Base-by-base conservation (phyloP, 2,888 invertebrate genomes). In the Lasioglossum morio region DNA sequence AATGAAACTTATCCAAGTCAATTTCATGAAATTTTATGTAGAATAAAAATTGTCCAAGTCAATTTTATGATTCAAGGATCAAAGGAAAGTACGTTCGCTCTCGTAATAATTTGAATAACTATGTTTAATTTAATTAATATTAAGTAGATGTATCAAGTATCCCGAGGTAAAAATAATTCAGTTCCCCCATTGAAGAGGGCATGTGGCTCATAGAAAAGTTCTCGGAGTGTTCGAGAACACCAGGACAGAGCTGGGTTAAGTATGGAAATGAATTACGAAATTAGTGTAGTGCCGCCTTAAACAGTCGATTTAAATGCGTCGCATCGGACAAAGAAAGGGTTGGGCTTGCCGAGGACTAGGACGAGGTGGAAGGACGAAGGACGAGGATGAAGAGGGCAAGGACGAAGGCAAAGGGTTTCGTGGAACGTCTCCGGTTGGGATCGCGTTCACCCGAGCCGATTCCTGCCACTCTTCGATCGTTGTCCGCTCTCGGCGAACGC, bases 251-350 rank as follows among this genome's bases (percentile, higher is more conserved):
- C 19, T 53, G 16, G 82, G 75, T 89, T 84, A 87, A 86, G 72
- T 82, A 88, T 90, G 90, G 86, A 91, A 91, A 89, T 90, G 91
- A 85, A 89, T 90, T 85, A 90, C 84, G 86, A 90, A 90, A 91
- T 91, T 91, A 90, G 90, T 86, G 79, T 85, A 87, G 81, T 79
- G 87, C 72, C 85, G 81, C 83, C 87, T 91, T 91, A 88, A 91
- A 81, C 87, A 84, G 89, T 88, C 89, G 86, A 91, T 90, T 91
- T 90, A 91, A 90, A 91, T 91, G 87, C 89, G 90, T 73, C 77
- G 72, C 43, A 74, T 34, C 60, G 70, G 79, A 81, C 77, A 76
- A 82, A 76, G 63, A 70, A 70, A n/a, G 30, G 40, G 73, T 30
- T 1, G 30, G 8, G 30, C 23, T 16, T 30, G 12, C 27, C 27